A percentile compares a stretch with the other conserved stretches of the same genome.
Conservation (phyloP, 2,797 vertebrate genomes). For the Nyctalus aviator region DNA sequence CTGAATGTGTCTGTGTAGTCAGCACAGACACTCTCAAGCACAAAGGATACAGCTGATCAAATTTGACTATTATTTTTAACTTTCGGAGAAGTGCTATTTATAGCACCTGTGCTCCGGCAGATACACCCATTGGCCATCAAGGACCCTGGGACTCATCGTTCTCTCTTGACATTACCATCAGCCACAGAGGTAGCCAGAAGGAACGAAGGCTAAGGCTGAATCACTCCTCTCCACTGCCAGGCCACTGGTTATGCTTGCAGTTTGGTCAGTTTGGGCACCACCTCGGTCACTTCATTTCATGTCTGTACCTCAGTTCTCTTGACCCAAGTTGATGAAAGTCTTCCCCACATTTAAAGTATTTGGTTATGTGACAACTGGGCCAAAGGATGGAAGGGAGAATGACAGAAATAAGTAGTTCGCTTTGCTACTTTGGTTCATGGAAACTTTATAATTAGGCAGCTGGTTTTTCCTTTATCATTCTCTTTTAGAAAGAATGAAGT, state of each 20-base stretch:
- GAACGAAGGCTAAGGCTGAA: not conserved
- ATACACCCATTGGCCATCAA: not conserved
- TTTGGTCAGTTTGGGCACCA: not conserved
- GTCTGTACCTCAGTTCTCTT: not conserved
- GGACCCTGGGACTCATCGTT: not conserved
- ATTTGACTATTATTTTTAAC: constrained; percentile 47
- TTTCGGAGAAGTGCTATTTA: constrained; percentile 5
- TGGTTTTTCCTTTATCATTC: not conserved
- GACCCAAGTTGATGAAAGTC: not conserved
- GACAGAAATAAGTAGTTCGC: not conserved
- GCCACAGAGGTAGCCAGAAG: not conserved
- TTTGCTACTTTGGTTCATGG: not conserved
- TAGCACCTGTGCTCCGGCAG: not conserved
- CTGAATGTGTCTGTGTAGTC: constrained; percentile 48
- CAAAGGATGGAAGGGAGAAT: not conserved
- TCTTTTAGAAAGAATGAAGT: not conserved
- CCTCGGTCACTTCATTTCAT: not conserved
- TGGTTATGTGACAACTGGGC: not conserved
- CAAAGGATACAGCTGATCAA: constrained; percentile 54
- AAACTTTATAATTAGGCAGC: not conserved
- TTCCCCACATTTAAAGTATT: not conserved
- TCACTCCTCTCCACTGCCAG: not conserved
- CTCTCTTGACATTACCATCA: not conserved
- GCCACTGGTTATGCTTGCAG: not conserved
- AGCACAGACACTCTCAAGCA: constrained; percentile 19